phyloP scores from a whole-genome alignment of 2,888 invertebrate genomes.

The Drosophila fulvimacula region DNA sequence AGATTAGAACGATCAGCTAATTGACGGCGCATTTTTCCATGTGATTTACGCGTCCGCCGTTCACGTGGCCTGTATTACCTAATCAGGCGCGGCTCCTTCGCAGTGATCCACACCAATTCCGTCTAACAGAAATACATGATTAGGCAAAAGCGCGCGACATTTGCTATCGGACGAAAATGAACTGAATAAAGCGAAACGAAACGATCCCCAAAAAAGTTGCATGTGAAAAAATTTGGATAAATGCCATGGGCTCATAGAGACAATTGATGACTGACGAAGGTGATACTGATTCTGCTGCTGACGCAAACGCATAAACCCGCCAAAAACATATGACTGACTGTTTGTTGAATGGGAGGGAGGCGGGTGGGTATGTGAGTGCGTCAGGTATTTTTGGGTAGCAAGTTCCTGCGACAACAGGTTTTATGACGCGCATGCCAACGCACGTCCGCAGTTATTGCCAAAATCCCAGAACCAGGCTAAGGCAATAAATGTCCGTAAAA shows the following conservation, averaged over 20 bases:
- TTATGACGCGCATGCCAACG: conserved; percentile 34
- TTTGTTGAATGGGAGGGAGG: not conserved
- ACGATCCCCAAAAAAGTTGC: conserved; percentile 5
- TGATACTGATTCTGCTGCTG: conserved; percentile 19
- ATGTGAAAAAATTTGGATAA: conserved; percentile 28
- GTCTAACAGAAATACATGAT: conserved; percentile 33
- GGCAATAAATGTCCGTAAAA: not conserved
- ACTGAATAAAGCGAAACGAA: not conserved
- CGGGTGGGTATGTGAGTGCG: conserved; percentile 3
- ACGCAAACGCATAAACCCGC: conserved; percentile 15
- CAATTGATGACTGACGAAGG: conserved; percentile 18
- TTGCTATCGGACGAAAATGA: not conserved
- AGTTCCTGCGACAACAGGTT: conserved; percentile 1
- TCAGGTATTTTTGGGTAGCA: conserved; percentile 9
- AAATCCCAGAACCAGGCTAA: not conserved
- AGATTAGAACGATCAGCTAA: too few species aligned
- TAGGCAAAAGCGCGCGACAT: conserved; percentile 47
- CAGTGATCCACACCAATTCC: not conserved
- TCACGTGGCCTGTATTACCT: conserved; percentile 34
- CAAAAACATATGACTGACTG: not conserved
- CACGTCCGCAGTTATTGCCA: conserved; percentile 33
- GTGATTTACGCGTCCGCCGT: conserved; percentile 39
- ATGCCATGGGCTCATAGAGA: conserved; percentile 30
- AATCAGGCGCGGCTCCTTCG: not conserved
- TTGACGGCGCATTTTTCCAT: too few species aligned